Base-by-base conservation (phyloP, 2,797 vertebrate genomes). In the Enteromius unitaeniatus region DNA sequence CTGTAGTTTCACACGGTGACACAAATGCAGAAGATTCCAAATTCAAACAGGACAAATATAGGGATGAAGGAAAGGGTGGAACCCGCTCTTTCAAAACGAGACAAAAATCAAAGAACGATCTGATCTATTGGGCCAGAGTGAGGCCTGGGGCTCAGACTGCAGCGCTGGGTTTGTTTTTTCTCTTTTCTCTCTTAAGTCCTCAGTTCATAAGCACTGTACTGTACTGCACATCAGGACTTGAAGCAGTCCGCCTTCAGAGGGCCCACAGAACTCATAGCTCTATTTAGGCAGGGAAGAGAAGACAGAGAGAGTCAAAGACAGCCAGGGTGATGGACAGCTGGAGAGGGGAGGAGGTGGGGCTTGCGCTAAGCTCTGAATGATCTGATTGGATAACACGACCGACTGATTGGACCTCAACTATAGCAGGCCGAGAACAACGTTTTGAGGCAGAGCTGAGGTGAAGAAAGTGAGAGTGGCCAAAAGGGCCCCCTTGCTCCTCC, bases 191-290 rank as follows among this genome's bases (percentile, higher is more conserved):
- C 88, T 91, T 86, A 90, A 95, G 93, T 95, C 94, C 93, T 88
- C 92, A 92, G 94, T 95, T 95, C 94, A 94, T 93, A 95, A 92
- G 90, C 94, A 95, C 92, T 75, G 91, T 91, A 94, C 92, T 93
- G 94, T 94, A 91, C 90, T 89, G 88, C 86, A 84, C 88, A 65
- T 94, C 94, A 93, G 94, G 92, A 94, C 93, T 93, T 94, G 93
- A 89, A 92, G 94, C 94, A 95, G 94, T 93, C 90, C 94, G 94
- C 93, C 94, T 95, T 95, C 95, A 94, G 94, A 92, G 88, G 93
- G 94, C 93, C 94, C 92, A 94, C 92, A 94, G 93, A 93, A 94
- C 91, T 96, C 95, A 95, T 92, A 95, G 95, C 93, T 95, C 95
- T 96, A 93, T 92, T 95, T 94, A 92, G 90, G 94, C 91, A 94